Percentiles rank a stretch among this genome's conserved stretches.
Evolutionary conservation across 2,113 vertebrate genomes (phyloP).

Genomic region (Ctenodactylus gundi): DNA sequence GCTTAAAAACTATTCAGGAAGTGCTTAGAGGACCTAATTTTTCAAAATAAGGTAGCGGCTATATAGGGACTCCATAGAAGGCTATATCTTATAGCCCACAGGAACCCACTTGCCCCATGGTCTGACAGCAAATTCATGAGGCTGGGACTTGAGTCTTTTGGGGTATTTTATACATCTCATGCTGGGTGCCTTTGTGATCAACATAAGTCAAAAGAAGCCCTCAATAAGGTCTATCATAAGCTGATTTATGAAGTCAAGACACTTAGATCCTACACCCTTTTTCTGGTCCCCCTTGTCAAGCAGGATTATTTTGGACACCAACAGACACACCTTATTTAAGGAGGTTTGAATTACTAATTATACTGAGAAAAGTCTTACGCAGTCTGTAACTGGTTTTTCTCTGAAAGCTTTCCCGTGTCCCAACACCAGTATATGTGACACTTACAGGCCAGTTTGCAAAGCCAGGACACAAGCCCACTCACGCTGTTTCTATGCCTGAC

Average conservation of each 20-base stretch:
- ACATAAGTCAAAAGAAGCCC: neutral
- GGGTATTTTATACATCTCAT: neutral
- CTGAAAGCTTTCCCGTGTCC: neutral
- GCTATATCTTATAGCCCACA: neutral
- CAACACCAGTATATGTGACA: neutral
- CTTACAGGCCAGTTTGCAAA: neutral
- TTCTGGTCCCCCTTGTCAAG: neutral
- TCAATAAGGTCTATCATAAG: neutral
- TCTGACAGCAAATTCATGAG: neutral
- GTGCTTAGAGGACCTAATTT: neutral
- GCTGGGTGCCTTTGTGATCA: neutral
- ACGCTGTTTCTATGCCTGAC: neutral
- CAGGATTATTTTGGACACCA: neutral
- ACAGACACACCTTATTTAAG: neutral
- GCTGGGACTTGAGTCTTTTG: fast-evolving
- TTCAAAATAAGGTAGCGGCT: neutral
- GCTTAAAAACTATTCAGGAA: neutral
- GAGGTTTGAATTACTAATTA: neutral
- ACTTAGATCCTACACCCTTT: neutral
- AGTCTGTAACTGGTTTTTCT: neutral
- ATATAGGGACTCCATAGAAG: neutral
- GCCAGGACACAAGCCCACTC: neutral
- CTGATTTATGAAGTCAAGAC: neutral
- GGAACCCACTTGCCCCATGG: neutral
- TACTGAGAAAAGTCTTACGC: neutral